phyloP scores from a whole-genome alignment of 2,888 invertebrate species.

The Latrodectus hesperus region DNA sequence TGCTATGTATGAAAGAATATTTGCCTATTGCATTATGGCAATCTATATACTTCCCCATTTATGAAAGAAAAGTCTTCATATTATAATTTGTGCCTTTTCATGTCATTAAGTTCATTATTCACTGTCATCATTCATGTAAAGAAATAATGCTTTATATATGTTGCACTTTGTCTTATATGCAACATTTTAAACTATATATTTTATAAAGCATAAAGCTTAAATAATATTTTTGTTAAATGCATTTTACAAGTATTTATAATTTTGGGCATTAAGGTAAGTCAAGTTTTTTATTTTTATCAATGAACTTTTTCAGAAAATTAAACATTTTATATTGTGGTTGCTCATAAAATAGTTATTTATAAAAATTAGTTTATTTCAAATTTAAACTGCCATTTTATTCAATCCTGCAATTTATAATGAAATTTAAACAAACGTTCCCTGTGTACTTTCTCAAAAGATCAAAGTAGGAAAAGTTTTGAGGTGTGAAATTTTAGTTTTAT shows the following conservation, averaged over 20 bases:
- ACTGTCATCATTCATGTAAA: neutral
- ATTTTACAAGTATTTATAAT: neutral
- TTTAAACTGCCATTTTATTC: too few species aligned
- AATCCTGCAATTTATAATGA: too few species aligned
- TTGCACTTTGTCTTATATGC: neutral
- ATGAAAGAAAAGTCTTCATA: constrained; percentile 1
- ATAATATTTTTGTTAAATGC: neutral
- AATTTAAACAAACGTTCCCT: too few species aligned
- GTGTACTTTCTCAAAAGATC: too few species aligned
- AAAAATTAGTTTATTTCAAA: too few species aligned
- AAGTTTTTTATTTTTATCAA: too few species aligned
- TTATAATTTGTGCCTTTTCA: constrained; percentile 53
- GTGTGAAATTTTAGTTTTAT: too few species aligned
- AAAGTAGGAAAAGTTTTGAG: too few species aligned
- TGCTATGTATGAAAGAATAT: neutral
- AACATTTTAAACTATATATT: neutral
- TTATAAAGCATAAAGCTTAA: neutral
- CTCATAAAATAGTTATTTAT: too few species aligned
- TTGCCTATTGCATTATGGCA: constrained; percentile 13
- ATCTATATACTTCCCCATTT: constrained; percentile 4
- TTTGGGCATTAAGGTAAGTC: neutral
- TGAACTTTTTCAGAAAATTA: too few species aligned
- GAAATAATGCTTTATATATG: neutral
- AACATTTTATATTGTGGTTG: too few species aligned
- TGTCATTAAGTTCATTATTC: constrained; percentile 12